Conservation (phyloP, 2,797 vertebrate species). For the Eospalax fontanierii region DNA sequence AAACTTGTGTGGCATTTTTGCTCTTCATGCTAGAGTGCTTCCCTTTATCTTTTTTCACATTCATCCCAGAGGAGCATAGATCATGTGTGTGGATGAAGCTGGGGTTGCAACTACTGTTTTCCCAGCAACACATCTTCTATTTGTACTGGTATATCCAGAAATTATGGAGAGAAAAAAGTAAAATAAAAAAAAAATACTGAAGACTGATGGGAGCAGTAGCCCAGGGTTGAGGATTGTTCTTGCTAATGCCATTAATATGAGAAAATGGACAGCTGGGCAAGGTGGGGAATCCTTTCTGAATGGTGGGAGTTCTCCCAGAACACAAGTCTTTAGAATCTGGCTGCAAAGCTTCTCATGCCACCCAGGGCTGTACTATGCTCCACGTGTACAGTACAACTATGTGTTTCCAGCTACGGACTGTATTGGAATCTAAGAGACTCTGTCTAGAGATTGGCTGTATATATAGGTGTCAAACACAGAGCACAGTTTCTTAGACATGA, state of each 20-base stretch:
- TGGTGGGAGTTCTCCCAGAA: background rate
- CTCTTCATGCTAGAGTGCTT: slow-evolving; percentile 33
- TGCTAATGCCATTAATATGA: background rate
- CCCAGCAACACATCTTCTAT: slow-evolving; percentile 1
- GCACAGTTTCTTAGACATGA: background rate
- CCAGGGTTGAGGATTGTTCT: slow-evolving; percentile 37
- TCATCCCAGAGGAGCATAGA: slow-evolving; percentile 14
- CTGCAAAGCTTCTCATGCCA: background rate
- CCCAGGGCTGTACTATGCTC: background rate
- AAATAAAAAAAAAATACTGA: slow-evolving; percentile 41
- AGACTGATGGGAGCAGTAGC: slow-evolving; percentile 13
- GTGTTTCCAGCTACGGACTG: background rate
- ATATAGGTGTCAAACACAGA: background rate
- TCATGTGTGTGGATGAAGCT: slow-evolving; percentile 37
- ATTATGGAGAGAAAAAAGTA: slow-evolving; percentile 48
- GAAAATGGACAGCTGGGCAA: background rate
- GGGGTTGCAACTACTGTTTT: slow-evolving; percentile 23
- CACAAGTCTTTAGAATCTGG: background rate
- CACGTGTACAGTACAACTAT: background rate
- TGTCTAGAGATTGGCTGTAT: background rate
- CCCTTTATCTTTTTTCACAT: background rate
- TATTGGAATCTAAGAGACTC: background rate
- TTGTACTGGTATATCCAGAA: slow-evolving; percentile 61
- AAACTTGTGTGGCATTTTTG: slow-evolving; percentile 17
- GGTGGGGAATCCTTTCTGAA: background rate